Evolutionary conservation across 2,888 invertebrate species (phyloP).

Genomic region (Heliothis peltigera): DNA sequence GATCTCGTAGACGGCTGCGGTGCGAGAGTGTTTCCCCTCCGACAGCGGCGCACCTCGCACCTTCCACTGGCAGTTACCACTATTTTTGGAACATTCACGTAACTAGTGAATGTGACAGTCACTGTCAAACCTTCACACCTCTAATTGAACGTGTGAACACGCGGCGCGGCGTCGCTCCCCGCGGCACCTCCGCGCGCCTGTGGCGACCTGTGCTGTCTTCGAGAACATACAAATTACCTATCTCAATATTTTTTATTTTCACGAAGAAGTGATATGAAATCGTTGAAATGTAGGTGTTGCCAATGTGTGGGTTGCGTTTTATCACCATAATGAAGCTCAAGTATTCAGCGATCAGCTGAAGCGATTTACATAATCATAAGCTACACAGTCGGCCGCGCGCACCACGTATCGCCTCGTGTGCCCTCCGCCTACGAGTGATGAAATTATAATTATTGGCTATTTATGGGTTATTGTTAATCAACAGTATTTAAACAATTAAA

Average conservation of each 20-base stretch:
- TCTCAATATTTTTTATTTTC: too few relatives aligned
- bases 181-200: neutral
- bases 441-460: too few relatives aligned
- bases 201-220: neutral
- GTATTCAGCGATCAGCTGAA: conserved; percentile 24
- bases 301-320: neutral
- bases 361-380: conserved; percentile 35
- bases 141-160: neutral
- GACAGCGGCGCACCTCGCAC: too few relatives aligned
- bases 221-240: neutral
- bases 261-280: neutral
- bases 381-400: neutral
- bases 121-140: conserved; percentile 15
- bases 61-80: neutral
- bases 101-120: neutral
- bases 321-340: conserved; percentile 8
- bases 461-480: too few relatives aligned
- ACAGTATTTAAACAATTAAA: too few relatives aligned
- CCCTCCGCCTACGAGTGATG: too few relatives aligned
- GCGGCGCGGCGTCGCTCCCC: neutral
- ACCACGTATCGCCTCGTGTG: neutral
- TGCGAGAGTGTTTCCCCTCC: too few relatives aligned
- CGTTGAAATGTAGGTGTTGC: neutral
- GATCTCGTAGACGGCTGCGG: neutral
- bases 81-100: conserved; percentile 4